Percentiles rank a stretch among this genome's conserved stretches.
Evolutionary conservation across 1,140 invertebrate species (phyloP).

Genomic region (Trichomalopsis sarcophagae): DNA sequence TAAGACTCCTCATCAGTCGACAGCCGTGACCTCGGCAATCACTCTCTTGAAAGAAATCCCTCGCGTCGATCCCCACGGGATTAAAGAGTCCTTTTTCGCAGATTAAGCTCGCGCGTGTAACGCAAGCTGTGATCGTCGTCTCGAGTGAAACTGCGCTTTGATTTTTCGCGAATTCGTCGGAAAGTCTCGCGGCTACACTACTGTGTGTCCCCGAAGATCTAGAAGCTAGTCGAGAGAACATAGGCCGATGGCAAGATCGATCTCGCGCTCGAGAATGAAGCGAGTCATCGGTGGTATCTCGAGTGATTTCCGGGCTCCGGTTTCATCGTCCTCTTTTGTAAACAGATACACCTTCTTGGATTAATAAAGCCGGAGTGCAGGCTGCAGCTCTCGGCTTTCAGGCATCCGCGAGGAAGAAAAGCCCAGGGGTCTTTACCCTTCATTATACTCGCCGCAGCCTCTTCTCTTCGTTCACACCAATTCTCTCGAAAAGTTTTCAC

Average conservation of each 20-base stretch:
- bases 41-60: neutral
- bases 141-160: neutral
- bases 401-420: slow-evolving; percentile 23
- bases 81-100: neutral
- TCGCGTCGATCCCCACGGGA: neutral
- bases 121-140: neutral
- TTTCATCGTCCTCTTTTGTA: slow-evolving; percentile 57
- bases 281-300: slow-evolving; percentile 42
- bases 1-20: neutral
- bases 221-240: neutral
- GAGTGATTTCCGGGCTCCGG: slow-evolving; percentile 57
- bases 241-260: neutral
- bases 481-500: neutral
- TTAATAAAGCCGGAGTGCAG: slow-evolving; percentile 57
- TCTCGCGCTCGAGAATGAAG: slow-evolving; percentile 8
- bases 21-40: neutral
- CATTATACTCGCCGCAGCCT: neutral
- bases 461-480: neutral
- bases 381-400: slow-evolving; percentile 47
- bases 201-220: neutral
- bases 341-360: slow-evolving; percentile 51
- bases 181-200: neutral
- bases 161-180: neutral
- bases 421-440: slow-evolving; percentile 45
- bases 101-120: neutral